Conservation (phyloP, 2,888 invertebrate species). For the Morpho helenor region DNA sequence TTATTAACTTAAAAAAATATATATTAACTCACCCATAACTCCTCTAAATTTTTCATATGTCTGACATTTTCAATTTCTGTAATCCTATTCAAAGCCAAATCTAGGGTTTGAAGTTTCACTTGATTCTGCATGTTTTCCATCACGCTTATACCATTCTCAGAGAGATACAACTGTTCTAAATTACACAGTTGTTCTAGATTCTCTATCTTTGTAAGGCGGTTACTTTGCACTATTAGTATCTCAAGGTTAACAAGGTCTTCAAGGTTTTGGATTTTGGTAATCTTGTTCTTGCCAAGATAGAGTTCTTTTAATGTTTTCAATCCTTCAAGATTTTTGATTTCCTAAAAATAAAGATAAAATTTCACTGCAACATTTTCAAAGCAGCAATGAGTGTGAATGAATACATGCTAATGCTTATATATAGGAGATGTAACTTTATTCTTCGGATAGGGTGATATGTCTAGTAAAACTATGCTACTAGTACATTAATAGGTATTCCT, state of each 20-base stretch:
- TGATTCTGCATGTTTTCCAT: slow-evolving; percentile 89
- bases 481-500: no score
- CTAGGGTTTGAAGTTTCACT: slow-evolving; percentile 88
- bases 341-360: slow-evolving; percentile 64
- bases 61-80: slow-evolving; percentile 87
- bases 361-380: no score
- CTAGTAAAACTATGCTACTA: no score
- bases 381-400: no score
- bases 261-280: slow-evolving; percentile 90
- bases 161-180: slow-evolving; percentile 93
- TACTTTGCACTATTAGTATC: slow-evolving; percentile 93
- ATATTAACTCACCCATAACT: slow-evolving; percentile 90
- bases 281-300: slow-evolving; percentile 97
- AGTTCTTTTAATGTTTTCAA: slow-evolving; percentile 87
- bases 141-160: slow-evolving; percentile 92
- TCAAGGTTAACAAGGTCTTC: slow-evolving; percentile 85
- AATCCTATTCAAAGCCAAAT: slow-evolving; percentile 93
- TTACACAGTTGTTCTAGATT: slow-evolving; percentile 86
- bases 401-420: no score
- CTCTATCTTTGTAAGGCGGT: slow-evolving; percentile 92
- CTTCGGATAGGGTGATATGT: no score
- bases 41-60: slow-evolving; percentile 89
- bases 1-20: neutral
- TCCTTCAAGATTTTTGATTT: slow-evolving; percentile 91
- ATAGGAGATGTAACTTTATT: no score